Conservation (phyloP, 2,797 vertebrate species). For the Crypturellus tataupa region DNA sequence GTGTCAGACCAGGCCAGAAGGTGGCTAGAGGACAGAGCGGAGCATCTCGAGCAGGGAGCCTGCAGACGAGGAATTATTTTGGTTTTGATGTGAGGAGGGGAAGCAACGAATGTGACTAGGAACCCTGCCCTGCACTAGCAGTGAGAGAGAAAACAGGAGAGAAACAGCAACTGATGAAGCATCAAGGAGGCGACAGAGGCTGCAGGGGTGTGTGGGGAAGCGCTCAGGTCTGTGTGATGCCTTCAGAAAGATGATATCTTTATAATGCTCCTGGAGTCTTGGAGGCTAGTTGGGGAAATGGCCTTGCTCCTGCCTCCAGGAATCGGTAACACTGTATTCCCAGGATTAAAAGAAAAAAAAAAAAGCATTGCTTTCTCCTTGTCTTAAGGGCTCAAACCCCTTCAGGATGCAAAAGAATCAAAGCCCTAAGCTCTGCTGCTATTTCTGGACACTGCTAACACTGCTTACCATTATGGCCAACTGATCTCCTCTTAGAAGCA, state of each 20-base stretch:
- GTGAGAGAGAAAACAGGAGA: background rate
- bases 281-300: background rate
- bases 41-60: background rate
- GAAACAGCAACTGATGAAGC: background rate
- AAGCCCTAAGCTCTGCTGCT: background rate
- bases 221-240: background rate
- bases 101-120: fast-evolving
- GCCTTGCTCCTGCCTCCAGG: background rate
- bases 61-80: background rate
- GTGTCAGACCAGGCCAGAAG: background rate
- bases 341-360: background rate
- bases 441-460: background rate
- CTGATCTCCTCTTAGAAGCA: background rate
- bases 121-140: fast-evolving
- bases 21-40: background rate
- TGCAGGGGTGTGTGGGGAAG: too few species aligned
- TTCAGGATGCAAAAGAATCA: background rate
- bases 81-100: background rate
- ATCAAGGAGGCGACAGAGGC: background rate
- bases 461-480: background rate
- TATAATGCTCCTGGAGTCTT: background rate
- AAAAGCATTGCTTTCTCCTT: background rate
- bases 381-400: background rate
- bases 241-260: background rate
- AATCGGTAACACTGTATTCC: background rate